Evolutionary conservation across 2,113 vertebrate species (phyloP).

Genomic region (Bathybates hornii): DNA sequence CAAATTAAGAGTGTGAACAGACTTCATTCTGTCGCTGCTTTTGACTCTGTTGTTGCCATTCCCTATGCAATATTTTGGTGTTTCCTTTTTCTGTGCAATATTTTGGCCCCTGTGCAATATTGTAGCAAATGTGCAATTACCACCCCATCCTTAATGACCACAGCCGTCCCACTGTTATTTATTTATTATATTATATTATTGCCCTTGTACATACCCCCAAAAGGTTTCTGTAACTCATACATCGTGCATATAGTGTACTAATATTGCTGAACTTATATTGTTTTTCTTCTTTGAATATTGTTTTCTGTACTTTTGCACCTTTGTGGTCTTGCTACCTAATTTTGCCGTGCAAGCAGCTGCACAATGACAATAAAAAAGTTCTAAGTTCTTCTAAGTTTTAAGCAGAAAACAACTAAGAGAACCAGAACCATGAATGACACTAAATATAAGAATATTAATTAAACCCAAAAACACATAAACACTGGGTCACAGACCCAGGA

Average conservation of each 20-base stretch:
- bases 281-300: not conserved
- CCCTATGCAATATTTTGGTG: not conserved
- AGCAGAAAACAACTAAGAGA: not conserved
- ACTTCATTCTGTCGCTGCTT: not conserved
- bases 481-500: not conserved
- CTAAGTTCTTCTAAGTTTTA: not conserved
- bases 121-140: not conserved
- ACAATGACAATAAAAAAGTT: not conserved
- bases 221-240: not conserved
- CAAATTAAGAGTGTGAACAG: not conserved
- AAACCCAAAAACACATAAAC: not conserved
- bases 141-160: not conserved
- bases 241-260: rapidly evolving
- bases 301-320: not conserved
- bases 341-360: not conserved
- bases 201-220: not conserved
- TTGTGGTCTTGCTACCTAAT: not conserved
- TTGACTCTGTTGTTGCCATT: not conserved
- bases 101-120: not conserved
- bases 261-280: not conserved
- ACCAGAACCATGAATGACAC: not conserved
- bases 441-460: not conserved
- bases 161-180: not conserved
- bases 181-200: not conserved
- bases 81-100: not conserved